Percentiles rank a stretch among this genome's conserved stretches.
These are phyloP conservation scores for Apantesis nais DNA, from an alignment of 2,888 invertebrate genomes.

Conservation along the genomic window DNA sequence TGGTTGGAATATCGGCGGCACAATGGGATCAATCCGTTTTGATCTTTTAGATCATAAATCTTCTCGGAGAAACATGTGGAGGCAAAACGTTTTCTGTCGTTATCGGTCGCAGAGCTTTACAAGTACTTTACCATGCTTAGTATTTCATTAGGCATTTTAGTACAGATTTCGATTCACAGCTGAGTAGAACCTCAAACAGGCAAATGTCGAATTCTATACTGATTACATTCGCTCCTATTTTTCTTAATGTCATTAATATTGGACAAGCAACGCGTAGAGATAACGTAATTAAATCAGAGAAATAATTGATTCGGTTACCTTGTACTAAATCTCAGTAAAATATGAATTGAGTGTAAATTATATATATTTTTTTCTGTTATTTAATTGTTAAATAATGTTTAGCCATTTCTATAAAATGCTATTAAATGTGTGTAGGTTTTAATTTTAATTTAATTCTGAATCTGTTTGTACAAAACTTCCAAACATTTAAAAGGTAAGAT, in stretches of 20 bases:
- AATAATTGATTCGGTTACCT: slow-evolving; percentile 28
- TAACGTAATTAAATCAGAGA: slow-evolving; percentile 28
- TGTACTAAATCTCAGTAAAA: slow-evolving; percentile 20
- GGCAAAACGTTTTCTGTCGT: too few relatives aligned
- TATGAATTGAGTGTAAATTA: neutral
- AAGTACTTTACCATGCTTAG: neutral
- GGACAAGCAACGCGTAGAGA: slow-evolving; percentile 15
- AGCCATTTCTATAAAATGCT: too few relatives aligned
- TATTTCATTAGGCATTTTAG: neutral
- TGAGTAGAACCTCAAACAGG: neutral
- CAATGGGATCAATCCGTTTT: neutral
- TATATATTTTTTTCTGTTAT: neutral
- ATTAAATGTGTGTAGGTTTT: too few relatives aligned
- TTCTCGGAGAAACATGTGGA: too few relatives aligned
- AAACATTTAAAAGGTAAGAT: too few relatives aligned
- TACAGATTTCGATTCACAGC: neutral
- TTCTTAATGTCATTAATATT: slow-evolving; percentile 23
- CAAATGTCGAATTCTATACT: neutral
- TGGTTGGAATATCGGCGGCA: too few relatives aligned
- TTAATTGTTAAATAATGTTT: too few relatives aligned
- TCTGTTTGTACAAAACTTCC: too few relatives aligned
- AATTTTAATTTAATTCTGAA: too few relatives aligned
- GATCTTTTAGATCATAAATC: too few relatives aligned
- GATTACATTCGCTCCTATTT: neutral
- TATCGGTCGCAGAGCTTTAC: neutral